Conservation (phyloP, 1,140 invertebrate species). For the Philopotamus ludificatus region DNA sequence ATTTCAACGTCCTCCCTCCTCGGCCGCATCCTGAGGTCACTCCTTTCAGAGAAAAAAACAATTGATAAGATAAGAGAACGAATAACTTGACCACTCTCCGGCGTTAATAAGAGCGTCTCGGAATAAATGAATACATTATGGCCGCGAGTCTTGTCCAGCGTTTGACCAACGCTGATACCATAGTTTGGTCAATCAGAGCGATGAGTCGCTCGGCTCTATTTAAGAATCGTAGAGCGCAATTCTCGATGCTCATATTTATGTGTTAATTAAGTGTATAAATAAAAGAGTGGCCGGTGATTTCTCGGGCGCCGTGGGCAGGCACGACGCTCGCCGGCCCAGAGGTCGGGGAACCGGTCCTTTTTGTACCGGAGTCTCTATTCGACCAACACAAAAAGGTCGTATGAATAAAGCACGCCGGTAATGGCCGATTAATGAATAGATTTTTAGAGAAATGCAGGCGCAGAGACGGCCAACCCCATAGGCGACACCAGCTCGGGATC, state of each 20-base stretch:
- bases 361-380: slow-evolving; percentile 5
- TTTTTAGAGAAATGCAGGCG: background rate
- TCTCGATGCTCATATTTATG: slow-evolving; percentile 23
- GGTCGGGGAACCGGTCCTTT: slow-evolving; percentile 29
- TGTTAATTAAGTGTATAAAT: slow-evolving; percentile 32
- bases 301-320: slow-evolving; percentile 28
- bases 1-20: too few species aligned
- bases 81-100: too few species aligned
- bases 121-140: too few species aligned
- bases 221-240: background rate
- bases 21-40: too few species aligned
- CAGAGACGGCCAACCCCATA: slow-evolving; percentile 1
- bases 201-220: background rate
- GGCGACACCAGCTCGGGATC: too few species aligned
- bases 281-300: slow-evolving; percentile 27
- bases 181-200: slow-evolving; percentile 9
- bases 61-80: too few species aligned
- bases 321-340: slow-evolving; percentile 15
- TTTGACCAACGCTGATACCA: too few species aligned
- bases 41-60: too few species aligned
- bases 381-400: slow-evolving; percentile 24
- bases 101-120: too few species aligned
- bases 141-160: too few species aligned
- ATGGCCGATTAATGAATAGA: slow-evolving; percentile 19
- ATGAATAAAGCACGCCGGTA: slow-evolving; percentile 22